A percentile compares a stretch with the other conserved stretches of the same genome.
These are phyloP conservation scores for Plagodis dolabraria DNA, from an alignment of 2,888 invertebrate species.

Conservation along the genomic window DNA sequence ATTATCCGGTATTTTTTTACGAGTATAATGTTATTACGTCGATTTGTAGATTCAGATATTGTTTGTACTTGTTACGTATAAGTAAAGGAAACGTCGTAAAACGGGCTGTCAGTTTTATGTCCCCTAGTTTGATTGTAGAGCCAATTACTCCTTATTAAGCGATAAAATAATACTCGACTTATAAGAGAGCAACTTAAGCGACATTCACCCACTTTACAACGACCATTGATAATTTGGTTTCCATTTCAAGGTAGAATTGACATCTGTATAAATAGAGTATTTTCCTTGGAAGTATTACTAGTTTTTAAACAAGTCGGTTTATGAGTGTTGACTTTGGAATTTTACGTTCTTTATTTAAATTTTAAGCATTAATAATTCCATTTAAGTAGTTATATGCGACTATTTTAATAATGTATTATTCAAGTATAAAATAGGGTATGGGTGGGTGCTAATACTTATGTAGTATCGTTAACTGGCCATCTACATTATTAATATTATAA, in stretches of 20 bases:
- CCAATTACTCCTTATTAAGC: no score
- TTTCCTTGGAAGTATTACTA: constrained; percentile 2
- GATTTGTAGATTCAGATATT: constrained; percentile 20
- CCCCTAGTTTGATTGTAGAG: no score
- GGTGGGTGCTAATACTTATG: no score
- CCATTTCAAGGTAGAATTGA: constrained; percentile 36
- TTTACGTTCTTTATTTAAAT: background rate
- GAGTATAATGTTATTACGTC: constrained; percentile 24
- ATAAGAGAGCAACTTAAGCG: constrained; percentile 22
- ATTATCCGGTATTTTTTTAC: constrained; percentile 29
- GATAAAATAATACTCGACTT: constrained; percentile 3
- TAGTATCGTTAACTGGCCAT: no score
- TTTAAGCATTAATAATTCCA: background rate
- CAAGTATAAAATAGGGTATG: no score
- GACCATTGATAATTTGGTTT: constrained; percentile 38
- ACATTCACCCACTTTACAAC: constrained; percentile 45
- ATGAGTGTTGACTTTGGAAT: background rate
- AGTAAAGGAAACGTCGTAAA: constrained; percentile 20
- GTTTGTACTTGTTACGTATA: constrained; percentile 10
- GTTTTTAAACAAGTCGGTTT: background rate
- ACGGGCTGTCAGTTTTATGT: background rate
- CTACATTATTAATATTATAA: no score
- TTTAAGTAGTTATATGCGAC: no score
- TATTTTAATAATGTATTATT: no score
- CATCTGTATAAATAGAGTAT: constrained; percentile 41